Conservation (phyloP, 1,140 invertebrate genomes). For the Polyergus mexicanus region DNA sequence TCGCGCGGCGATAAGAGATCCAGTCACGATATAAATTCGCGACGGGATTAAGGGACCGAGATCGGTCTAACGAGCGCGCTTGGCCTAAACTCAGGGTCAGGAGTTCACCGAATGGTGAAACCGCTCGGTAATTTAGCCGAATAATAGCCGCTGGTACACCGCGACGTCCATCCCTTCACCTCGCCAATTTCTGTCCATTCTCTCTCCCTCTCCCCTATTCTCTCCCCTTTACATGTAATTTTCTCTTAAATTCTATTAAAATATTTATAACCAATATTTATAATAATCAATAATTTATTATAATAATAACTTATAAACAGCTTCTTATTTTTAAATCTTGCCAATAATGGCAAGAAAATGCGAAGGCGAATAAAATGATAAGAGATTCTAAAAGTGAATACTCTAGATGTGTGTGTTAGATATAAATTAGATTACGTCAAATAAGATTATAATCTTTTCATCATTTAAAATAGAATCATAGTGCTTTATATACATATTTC, state of each 20-base stretch:
- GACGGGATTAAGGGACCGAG: conserved; percentile 77
- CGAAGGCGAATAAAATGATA: neutral
- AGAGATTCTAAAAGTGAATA: neutral
- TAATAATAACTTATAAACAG: neutral
- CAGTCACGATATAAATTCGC: conserved; percentile 80
- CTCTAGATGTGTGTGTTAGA: too few relatives aligned
- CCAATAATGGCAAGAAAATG: neutral
- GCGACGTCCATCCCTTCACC: conserved; percentile 45
- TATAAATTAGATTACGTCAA: too few relatives aligned
- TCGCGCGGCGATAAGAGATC: conserved; percentile 77
- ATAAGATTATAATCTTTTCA: too few relatives aligned
- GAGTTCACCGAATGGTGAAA: conserved; percentile 79
- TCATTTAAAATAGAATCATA: too few relatives aligned
- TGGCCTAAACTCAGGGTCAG: conserved; percentile 74
- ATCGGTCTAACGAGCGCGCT: conserved; percentile 80
- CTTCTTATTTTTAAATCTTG: neutral
- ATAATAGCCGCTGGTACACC: conserved; percentile 75
- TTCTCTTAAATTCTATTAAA: neutral
- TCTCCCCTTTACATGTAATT: neutral
- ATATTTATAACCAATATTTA: neutral
- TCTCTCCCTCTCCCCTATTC: neutral
- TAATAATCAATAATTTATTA: neutral
- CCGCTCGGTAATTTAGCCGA: conserved; percentile 79
- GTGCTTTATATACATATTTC: too few relatives aligned
- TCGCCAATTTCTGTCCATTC: conserved; percentile 7